A percentile compares a stretch with the other conserved stretches of the same genome.
Conservation (phyloP, 1,140 invertebrate species). For the Maconellicoccus hirsutus region DNA sequence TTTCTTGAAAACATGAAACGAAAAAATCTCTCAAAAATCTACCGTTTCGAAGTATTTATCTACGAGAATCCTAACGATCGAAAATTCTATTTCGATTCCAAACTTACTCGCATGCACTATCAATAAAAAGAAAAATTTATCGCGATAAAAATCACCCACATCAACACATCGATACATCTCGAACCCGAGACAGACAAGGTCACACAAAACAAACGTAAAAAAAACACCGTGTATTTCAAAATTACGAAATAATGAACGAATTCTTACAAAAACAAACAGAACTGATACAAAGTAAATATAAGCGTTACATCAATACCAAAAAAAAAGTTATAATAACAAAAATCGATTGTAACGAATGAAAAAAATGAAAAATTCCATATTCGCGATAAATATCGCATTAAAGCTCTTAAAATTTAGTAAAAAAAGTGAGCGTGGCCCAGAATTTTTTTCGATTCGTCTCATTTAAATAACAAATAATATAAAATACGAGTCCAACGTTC, state of each 20-base stretch:
- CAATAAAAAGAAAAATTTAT: too few species aligned
- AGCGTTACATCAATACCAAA: not conserved
- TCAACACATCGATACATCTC: too few species aligned
- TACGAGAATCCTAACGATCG: too few species aligned
- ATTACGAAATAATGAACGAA: not conserved
- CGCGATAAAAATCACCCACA: too few species aligned
- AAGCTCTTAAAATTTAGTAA: not conserved
- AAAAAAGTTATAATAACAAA: not conserved
- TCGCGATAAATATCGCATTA: not conserved
- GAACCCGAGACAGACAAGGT: too few species aligned
- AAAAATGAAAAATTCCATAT: not conserved
- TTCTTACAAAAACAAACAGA: not conserved
- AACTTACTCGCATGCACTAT: too few species aligned
- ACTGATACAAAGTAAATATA: not conserved
- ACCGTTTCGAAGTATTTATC: too few species aligned
- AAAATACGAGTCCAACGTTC: not conserved
- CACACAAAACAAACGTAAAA: not conserved
- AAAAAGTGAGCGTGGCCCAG: not conserved
- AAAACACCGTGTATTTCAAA: slow-evolving; percentile 3
- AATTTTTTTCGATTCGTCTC: slow-evolving; percentile 5
- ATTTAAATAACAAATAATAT: not conserved
- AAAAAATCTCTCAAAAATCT: too few species aligned
- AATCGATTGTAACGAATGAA: not conserved
- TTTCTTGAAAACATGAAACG: too few species aligned
- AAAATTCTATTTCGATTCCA: too few species aligned